phyloP scores from a whole-genome alignment of 92 coral and sea anemone genomes.

The Phenganax stokvisi region DNA sequence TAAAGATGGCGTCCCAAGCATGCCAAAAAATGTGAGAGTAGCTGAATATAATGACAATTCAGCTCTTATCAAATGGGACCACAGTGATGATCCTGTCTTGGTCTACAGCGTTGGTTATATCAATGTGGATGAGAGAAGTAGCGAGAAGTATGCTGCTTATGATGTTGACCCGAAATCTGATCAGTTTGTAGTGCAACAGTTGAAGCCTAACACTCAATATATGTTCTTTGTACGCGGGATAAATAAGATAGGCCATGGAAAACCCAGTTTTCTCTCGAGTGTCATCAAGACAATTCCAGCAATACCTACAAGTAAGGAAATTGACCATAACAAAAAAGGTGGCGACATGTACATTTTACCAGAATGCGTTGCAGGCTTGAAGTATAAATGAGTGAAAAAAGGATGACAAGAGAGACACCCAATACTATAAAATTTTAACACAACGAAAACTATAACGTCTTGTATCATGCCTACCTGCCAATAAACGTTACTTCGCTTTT shows the following conservation, averaged over 20 bases:
- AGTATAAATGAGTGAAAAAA: neutral
- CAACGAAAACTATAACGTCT: too few relatives aligned
- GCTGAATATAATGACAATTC: neutral
- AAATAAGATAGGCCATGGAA: constrained; percentile 19
- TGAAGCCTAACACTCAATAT: constrained; percentile 56
- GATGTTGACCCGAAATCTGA: neutral
- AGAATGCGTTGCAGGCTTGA: too few relatives aligned
- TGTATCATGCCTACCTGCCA: too few relatives aligned
- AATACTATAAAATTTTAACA: too few relatives aligned
- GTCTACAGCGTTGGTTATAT: constrained; percentile 22
- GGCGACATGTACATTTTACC: too few relatives aligned
- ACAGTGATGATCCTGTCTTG: constrained; percentile 1
- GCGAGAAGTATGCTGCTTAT: constrained; percentile 14
- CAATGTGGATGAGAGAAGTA: constrained; percentile 26
- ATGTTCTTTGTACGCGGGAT: constrained; percentile 67
- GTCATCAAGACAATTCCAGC: constrained; percentile 15
- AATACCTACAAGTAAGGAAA: constrained; percentile 22
- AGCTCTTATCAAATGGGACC: constrained; percentile 10
- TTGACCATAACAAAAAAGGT: neutral
- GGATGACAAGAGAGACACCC: too few relatives aligned
- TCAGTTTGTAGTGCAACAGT: constrained; percentile 49
- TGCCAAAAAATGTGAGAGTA: constrained; percentile 25
- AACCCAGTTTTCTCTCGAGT: constrained; percentile 30
- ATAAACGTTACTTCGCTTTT: too few relatives aligned
- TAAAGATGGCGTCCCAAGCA: constrained; percentile 16